Percentiles rank a stretch among this genome's conserved stretches.
phyloP scores from a whole-genome alignment of 2,888 invertebrate species.

The Lathronympha strigana region DNA sequence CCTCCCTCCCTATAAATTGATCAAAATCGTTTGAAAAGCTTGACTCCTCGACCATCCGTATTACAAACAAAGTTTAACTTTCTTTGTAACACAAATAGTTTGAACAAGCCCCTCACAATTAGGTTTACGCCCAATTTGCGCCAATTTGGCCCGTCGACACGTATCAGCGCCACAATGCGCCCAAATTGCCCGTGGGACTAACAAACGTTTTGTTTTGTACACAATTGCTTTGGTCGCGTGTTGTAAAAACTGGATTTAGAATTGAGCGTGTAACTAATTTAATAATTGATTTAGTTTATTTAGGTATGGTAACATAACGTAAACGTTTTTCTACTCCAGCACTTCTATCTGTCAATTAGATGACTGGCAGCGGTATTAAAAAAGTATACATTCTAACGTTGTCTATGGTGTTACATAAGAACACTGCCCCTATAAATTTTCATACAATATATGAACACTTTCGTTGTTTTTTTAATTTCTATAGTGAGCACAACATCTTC shows the following conservation, averaged over 20 bases:
- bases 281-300: background rate
- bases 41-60: no score
- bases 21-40: no score
- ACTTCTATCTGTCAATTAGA: no score
- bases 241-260: background rate
- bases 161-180: constrained; percentile 2
- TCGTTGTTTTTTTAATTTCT: no score
- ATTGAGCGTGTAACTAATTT: background rate
- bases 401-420: no score
- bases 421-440: no score
- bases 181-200: constrained; percentile 17
- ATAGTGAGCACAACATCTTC: no score
- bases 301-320: background rate
- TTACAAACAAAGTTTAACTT: background rate
- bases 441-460: no score
- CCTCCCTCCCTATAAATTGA: no score
- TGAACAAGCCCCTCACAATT: constrained; percentile 16
- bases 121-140: constrained; percentile 17
- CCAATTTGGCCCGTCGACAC: constrained; percentile 7
- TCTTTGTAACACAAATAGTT: constrained; percentile 3
- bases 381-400: no score
- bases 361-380: no score
- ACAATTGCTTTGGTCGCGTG: background rate
- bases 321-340: no score
- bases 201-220: constrained; percentile 4